These are phyloP conservation scores for Melanotaenia trifasciata DNA, from an alignment of 2,797 vertebrate genomes.

Conservation along the genomic window DNA sequence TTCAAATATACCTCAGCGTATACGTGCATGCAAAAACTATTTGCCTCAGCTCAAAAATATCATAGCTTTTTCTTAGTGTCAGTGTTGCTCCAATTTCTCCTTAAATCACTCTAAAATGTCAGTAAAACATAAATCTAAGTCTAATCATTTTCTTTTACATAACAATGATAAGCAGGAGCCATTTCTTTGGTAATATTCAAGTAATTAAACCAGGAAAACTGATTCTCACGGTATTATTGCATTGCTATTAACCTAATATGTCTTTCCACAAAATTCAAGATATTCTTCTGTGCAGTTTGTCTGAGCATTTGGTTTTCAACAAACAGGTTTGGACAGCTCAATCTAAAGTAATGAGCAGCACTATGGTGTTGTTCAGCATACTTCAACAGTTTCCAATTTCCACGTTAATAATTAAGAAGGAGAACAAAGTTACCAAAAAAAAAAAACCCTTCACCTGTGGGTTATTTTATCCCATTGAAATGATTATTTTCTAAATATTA, in stretches of 20 bases:
- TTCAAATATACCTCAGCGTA: constrained; percentile 24
- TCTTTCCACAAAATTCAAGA: constrained; percentile 1
- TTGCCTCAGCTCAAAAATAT: constrained; percentile 33
- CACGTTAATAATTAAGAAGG: background rate
- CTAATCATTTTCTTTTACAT: background rate
- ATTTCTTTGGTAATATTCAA: background rate
- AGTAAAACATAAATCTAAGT: constrained; percentile 1
- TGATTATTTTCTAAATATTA: background rate
- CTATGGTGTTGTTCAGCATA: background rate
- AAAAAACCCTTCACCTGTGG: background rate
- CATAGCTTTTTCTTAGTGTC: constrained; percentile 24
- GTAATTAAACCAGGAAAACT: background rate
- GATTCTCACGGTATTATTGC: background rate
- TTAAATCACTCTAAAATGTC: background rate
- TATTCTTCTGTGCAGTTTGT: background rate
- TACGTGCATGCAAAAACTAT: constrained; percentile 5
- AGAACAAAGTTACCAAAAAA: too few species aligned
- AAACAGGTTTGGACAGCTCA: background rate
- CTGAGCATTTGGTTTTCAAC: background rate
- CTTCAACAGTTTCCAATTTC: background rate
- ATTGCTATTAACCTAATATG: constrained; percentile 1
- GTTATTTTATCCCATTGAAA: background rate
- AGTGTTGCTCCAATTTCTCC: constrained; percentile 17
- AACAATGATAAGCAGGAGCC: background rate
- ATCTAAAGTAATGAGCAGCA: background rate